These are phyloP conservation scores for Bellardia pandia DNA, from an alignment of 2,888 invertebrate genomes.

Conservation along the genomic window DNA sequence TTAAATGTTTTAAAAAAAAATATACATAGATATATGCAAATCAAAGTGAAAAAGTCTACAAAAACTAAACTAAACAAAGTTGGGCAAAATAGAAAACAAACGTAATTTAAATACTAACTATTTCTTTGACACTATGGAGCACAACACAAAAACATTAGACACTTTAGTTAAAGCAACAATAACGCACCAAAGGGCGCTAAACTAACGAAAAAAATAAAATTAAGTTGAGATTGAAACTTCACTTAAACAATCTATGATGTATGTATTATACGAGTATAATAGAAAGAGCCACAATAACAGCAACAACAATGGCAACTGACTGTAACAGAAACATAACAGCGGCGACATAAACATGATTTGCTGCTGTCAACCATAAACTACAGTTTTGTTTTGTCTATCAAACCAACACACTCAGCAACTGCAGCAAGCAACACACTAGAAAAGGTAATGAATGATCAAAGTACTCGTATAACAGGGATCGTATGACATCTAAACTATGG, in stretches of 20 bases:
- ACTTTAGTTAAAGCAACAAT: slow-evolving; percentile 26
- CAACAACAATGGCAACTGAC: slow-evolving; percentile 32
- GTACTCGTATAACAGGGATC: slow-evolving; percentile 63
- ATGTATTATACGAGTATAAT: not conserved
- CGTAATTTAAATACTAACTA: slow-evolving; percentile 40
- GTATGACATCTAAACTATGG: slow-evolving; percentile 56
- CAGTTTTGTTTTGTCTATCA: slow-evolving; percentile 70
- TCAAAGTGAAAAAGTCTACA: slow-evolving; percentile 12
- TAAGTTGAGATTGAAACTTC: slow-evolving; percentile 47
- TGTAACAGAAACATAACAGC: slow-evolving; percentile 60
- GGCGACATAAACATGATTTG: slow-evolving; percentile 77
- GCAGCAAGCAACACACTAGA: slow-evolving; percentile 17
- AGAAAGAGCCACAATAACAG: slow-evolving; percentile 9
- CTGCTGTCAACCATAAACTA: slow-evolving; percentile 78
- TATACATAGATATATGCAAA: slow-evolving; percentile 51
- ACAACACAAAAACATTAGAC: slow-evolving; percentile 31
- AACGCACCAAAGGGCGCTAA: slow-evolving; percentile 64
- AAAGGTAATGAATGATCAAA: slow-evolving; percentile 71
- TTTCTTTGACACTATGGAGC: slow-evolving; percentile 22
- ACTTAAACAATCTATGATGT: slow-evolving; percentile 40
- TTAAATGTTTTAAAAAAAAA: slow-evolving; percentile 40
- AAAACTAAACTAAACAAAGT: slow-evolving; percentile 28
- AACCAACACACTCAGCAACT: slow-evolving; percentile 29
- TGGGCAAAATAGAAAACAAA: slow-evolving; percentile 18
- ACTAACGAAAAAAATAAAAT: slow-evolving; percentile 32